Evolutionary conservation across 2,113 vertebrate species (phyloP).

Genomic region (cat (Felis catus)): F.catus_Fca126_mat1.0 CM031423.1:41548001-41548500

Average conservation of each 20-base stretch:
- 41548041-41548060: constrained; percentile 4
- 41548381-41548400: background rate
- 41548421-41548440: background rate
- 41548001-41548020: background rate
- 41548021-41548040: background rate
- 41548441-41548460: background rate
- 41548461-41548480: background rate
- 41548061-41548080: background rate
- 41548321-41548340: background rate
- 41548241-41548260: background rate
- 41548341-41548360: constrained; percentile 12
- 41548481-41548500: background rate
- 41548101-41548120: background rate
- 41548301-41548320: background rate
- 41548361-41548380: background rate
- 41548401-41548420: background rate
- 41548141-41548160: background rate
- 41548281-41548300: background rate
- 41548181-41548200: background rate
- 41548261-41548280: background rate
- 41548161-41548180: background rate
- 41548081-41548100: background rate
- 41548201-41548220: background rate
- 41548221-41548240: background rate
- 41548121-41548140: constrained; percentile 14